A percentile compares a stretch with the other conserved stretches of the same genome.
Conservation (phyloP, 2,888 invertebrate genomes). For the Hirtodrosophila alboralis region DNA sequence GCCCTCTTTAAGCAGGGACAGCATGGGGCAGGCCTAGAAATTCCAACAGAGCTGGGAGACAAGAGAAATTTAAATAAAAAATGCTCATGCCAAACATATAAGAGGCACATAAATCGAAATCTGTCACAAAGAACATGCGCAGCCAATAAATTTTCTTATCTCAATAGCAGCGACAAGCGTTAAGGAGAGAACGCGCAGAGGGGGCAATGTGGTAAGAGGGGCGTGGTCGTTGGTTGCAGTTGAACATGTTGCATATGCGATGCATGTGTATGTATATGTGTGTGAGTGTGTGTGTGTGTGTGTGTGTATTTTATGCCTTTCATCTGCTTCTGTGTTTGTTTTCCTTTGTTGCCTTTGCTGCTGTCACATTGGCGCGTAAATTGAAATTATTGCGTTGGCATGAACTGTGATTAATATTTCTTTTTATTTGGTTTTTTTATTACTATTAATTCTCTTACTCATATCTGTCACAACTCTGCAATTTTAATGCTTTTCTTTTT, state of each 20-base stretch:
- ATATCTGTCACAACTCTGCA: background rate
- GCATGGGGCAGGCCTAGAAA: conserved; percentile 17
- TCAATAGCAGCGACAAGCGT: conserved; percentile 79
- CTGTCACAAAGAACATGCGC: conserved; percentile 80
- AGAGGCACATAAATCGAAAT: conserved; percentile 80
- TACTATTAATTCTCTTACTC: conserved; percentile 15
- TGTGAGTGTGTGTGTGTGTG: conserved; percentile 19
- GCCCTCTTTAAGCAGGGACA: conserved; percentile 32
- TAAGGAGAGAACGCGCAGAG: conserved; percentile 56
- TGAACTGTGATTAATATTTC: conserved; percentile 69
- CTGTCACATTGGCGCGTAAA: conserved; percentile 74
- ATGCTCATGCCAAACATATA: conserved; percentile 60
- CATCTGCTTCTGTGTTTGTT: conserved; percentile 55
- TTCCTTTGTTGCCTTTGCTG: conserved; percentile 45
- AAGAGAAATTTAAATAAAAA: conserved; percentile 61
- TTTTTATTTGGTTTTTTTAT: conserved; percentile 38
- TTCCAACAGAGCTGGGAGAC: conserved; percentile 26
- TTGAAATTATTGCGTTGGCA: conserved; percentile 72
- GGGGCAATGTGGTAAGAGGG: conserved; percentile 20
- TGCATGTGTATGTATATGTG: conserved; percentile 24
- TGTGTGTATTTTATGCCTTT: conserved; percentile 56
- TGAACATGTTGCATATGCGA: conserved; percentile 76
- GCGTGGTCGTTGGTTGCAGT: conserved; percentile 47
- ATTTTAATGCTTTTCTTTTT: conserved; percentile 8
- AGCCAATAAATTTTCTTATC: conserved; percentile 81